These are phyloP conservation scores for Bombycilla garrulus DNA, from an alignment of 2,113 vertebrate species.

Conservation along the genomic window DNA sequence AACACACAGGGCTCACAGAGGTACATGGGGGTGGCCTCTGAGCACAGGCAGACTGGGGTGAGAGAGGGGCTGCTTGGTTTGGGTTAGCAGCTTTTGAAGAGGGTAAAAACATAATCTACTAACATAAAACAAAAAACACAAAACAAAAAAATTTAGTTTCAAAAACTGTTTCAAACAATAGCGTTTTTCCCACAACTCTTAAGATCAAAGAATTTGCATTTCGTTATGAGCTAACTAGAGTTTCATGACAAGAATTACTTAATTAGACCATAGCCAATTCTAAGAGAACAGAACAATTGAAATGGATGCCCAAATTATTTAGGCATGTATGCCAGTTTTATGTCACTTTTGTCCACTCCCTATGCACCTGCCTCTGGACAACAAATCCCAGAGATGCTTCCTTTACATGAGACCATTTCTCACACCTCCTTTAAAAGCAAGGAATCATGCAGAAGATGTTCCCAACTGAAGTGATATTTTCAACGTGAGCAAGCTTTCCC, in stretches of 20 bases:
- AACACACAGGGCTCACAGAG: background rate
- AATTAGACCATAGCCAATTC: background rate
- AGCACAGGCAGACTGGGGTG: background rate
- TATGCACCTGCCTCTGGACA: background rate
- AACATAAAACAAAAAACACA: background rate
- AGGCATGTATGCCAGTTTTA: background rate
- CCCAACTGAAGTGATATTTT: background rate
- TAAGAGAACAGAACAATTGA: background rate
- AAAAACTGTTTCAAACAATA: background rate
- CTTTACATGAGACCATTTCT: background rate
- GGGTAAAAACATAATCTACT: background rate
- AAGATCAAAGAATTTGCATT: background rate
- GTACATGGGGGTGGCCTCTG: background rate
- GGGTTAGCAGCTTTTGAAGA: background rate
- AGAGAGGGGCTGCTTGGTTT: background rate
- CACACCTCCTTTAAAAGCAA: background rate
- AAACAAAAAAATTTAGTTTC: background rate
- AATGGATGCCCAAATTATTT: background rate
- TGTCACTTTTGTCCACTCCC: background rate
- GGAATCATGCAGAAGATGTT: background rate
- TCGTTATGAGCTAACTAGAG: background rate
- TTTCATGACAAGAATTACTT: background rate
- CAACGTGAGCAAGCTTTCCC: background rate
- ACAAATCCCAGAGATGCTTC: background rate
- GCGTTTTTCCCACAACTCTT: rapidly evolving